These are phyloP conservation scores for Columba janthina DNA, from an alignment of 2,113 vertebrate species.

Conservation along the genomic window DNA sequence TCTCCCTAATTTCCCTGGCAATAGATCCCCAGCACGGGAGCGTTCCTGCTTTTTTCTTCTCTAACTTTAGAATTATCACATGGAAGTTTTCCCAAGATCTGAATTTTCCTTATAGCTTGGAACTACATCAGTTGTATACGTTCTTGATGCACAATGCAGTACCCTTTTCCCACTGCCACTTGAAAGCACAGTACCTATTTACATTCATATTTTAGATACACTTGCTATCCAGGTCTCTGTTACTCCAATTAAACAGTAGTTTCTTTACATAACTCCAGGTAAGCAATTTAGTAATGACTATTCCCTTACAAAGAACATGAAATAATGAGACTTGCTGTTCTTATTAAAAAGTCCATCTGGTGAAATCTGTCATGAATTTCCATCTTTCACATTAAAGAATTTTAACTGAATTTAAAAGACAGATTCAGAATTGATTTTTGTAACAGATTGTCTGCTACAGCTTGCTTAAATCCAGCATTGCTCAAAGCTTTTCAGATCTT, in stretches of 20 bases:
- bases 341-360: background rate
- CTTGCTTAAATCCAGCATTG: background rate
- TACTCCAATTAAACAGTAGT: background rate
- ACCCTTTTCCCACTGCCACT: background rate
- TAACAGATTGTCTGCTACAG: background rate
- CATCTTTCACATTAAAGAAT: background rate
- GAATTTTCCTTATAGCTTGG: background rate
- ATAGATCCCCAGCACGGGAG: background rate
- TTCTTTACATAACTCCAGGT: background rate
- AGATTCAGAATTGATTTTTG: background rate
- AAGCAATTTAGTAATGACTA: background rate
- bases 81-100: background rate
- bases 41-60: background rate
- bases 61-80: background rate
- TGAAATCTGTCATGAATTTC: background rate
- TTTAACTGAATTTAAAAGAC: background rate
- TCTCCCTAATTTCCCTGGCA: background rate
- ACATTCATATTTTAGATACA: background rate
- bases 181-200: background rate
- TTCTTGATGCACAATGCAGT: constrained; percentile 13
- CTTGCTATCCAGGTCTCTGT: background rate
- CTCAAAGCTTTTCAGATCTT: background rate
- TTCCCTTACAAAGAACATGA: background rate
- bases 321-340: background rate
- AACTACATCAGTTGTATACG: background rate